phyloP scores from a whole-genome alignment of 2,888 invertebrate genomes.

The Tenthredo mesomela region DNA sequence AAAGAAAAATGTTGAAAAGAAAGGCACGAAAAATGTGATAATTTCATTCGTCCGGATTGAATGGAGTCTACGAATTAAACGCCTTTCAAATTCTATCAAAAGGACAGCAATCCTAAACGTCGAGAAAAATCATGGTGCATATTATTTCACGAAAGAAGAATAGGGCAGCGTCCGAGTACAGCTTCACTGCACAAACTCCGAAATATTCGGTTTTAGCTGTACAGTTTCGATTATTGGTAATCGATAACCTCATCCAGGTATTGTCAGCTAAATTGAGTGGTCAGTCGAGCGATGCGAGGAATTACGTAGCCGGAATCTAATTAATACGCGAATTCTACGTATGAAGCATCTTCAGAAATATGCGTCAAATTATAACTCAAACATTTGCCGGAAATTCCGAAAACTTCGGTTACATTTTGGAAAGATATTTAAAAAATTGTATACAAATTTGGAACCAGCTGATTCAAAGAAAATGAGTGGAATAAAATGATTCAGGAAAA shows the following conservation, averaged over 20 bases:
- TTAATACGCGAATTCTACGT: constrained; percentile 59
- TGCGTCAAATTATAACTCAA: background rate
- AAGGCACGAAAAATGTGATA: background rate
- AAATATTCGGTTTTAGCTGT: background rate
- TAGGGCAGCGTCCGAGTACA: background rate
- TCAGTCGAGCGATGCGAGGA: constrained; percentile 60
- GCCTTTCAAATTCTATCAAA: background rate
- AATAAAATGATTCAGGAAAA: too few relatives aligned
- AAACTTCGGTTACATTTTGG: too few relatives aligned
- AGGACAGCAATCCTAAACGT: background rate
- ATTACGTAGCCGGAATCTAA: constrained; percentile 69
- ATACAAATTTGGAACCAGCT: background rate
- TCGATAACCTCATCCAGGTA: constrained; percentile 14
- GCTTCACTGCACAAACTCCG: background rate
- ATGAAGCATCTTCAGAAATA: background rate
- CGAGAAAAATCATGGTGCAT: background rate
- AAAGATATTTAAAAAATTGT: background rate
- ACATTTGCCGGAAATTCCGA: background rate
- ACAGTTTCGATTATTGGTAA: constrained; percentile 26
- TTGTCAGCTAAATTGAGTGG: constrained; percentile 39
- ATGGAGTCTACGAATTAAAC: background rate
- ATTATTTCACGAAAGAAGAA: background rate
- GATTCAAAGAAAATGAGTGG: too few relatives aligned
- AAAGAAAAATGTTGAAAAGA: constrained; percentile 2
- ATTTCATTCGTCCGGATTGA: background rate